Evolutionary conservation across 2,888 invertebrate genomes (phyloP), one percentile per base, ranked within the genome.

Genomic region (Gastracanthus pulcherrimus): DNA sequence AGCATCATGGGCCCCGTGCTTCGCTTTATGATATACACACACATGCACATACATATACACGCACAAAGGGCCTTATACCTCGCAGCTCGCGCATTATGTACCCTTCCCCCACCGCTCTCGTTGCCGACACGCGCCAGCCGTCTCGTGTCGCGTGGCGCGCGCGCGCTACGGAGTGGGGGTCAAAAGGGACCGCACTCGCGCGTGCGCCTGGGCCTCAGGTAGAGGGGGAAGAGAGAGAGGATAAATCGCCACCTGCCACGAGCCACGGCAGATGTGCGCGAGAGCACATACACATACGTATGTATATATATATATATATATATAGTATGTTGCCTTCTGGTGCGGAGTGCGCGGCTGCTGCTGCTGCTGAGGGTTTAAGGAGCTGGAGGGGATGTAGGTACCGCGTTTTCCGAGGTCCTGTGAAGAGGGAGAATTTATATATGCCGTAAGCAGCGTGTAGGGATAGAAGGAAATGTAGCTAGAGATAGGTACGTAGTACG

Each of bases 161-260:
- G 62, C 64, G 13, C 29, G 34, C 23, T 0, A 6, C 5, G 26
- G 13, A 31, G 72, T 13, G 45, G 26, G 58, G 31, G 45, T 19
- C 11, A 41, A 60, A 45, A 60, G 72, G 72, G 60, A 41, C 72
- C 31, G 70, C 60, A 26, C 38, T 19, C 72, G 48, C 29, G 41
- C 45, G 62, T 41, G 23, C 31, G 7, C 48, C n/a, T n/a, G 71
- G 29, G 70, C 45, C 51, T 34, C 16, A 55, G 55, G 34, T n/a
- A 45, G 74, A 31, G 58, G 31, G 62, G 31, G 71, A 31, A 62
- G 48, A 55, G 38, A 34, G 26, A 36, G 66, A 36, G 55, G 38
- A 60, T 55, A 60, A 70, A 62, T 71, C 64, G 70, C 77, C 70
- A 77, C 77, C 76, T 76, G 76, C 77, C 62, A 51, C 48, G 16